phyloP scores from a whole-genome alignment of 2,888 invertebrate species.

The Anodontia alba region DNA sequence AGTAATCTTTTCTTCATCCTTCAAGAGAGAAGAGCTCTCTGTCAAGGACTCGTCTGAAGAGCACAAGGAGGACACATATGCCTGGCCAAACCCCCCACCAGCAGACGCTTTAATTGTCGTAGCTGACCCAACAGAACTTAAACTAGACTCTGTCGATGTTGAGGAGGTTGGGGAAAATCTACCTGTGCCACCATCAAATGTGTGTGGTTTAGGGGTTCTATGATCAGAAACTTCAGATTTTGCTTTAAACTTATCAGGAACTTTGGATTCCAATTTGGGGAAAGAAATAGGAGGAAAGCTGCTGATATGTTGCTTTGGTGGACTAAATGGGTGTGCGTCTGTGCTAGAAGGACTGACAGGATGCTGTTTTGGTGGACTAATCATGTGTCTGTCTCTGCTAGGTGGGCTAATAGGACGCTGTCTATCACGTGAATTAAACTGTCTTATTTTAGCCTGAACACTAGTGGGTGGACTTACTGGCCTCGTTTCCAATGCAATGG shows the following conservation, averaged over 20 bases:
- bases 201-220: background rate
- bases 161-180: constrained; percentile 3
- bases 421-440: background rate
- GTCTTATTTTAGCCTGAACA: constrained; percentile 4
- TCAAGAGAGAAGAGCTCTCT: constrained; percentile 87
- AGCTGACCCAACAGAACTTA: background rate
- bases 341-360: background rate
- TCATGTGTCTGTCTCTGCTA: constrained; percentile 36
- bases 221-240: background rate
- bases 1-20: constrained; percentile 78
- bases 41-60: constrained; percentile 85
- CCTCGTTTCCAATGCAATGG: background rate
- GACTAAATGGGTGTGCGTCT: background rate
- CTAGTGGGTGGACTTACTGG: background rate
- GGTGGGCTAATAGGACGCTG: constrained; percentile 13
- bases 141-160: background rate
- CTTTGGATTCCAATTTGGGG: background rate
- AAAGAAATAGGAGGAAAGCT: background rate
- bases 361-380: constrained; percentile 28
- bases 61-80: constrained; percentile 80
- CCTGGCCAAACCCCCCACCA: constrained; percentile 56
- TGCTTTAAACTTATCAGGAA: background rate
- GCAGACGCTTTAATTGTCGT: background rate
- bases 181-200: background rate
- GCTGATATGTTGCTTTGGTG: background rate